A percentile compares a stretch with the other conserved stretches of the same genome.
These are phyloP conservation scores for Drosophila prostipennis DNA, from an alignment of 2,888 invertebrate genomes.

Conservation along the genomic window DNA sequence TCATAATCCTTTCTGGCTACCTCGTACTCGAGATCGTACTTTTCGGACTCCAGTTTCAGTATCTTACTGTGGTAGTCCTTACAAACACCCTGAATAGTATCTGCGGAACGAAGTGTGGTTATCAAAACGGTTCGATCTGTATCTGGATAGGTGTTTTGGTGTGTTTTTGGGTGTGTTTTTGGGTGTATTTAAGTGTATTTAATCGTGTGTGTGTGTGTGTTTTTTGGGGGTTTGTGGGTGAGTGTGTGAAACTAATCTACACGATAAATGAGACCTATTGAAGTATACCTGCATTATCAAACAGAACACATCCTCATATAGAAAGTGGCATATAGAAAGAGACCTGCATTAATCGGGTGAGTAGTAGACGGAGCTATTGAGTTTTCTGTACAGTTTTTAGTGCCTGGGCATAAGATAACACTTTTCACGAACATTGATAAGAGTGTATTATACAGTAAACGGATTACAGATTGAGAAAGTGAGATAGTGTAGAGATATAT, in stretches of 20 bases:
- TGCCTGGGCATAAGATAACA: constrained; percentile 27
- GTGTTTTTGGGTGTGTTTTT: constrained; percentile 5
- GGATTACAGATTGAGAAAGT: constrained; percentile 28
- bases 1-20: constrained; percentile 98
- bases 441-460: constrained; percentile 37
- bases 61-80: constrained; percentile 83
- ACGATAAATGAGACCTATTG: background rate
- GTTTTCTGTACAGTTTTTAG: constrained; percentile 42
- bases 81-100: constrained; percentile 81
- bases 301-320: constrained; percentile 15
- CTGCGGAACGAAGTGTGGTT: constrained; percentile 64
- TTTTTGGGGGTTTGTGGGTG: background rate
- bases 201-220: constrained; percentile 17
- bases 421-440: constrained; percentile 34
- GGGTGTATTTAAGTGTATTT: constrained; percentile 15
- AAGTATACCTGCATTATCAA: background rate
- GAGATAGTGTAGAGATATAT: constrained; percentile 22
- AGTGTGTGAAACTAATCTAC: constrained; percentile 10
- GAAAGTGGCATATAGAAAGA: constrained; percentile 19
- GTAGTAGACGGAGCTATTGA: constrained; percentile 12
- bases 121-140: constrained; percentile 25
- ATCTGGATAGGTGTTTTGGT: constrained; percentile 13
- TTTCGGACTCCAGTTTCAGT: constrained; percentile 86
- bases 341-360: constrained; percentile 36
- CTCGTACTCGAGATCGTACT: constrained; percentile 99